phyloP scores from a whole-genome alignment of 2,888 invertebrate genomes.

The Zonitis immaculata region DNA sequence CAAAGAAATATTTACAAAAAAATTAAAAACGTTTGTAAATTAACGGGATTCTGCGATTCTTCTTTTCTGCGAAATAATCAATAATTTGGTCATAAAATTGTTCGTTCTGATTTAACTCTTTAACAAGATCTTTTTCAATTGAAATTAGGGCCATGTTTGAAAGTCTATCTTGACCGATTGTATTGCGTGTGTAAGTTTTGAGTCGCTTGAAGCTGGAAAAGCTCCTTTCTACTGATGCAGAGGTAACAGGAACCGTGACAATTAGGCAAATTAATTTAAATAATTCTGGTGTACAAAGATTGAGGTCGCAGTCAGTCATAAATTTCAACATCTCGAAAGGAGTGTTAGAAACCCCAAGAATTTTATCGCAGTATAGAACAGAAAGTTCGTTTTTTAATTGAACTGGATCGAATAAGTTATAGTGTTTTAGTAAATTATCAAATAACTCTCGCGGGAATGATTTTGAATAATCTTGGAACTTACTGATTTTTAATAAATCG shows the following conservation, averaged over 20 bases:
- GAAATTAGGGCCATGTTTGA: slow-evolving; percentile 2
- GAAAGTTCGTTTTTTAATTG: not conserved
- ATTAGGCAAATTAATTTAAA: slow-evolving; percentile 6
- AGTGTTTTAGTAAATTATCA: not conserved
- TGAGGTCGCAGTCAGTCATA: slow-evolving; percentile 1
- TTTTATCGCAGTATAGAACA: not conserved
- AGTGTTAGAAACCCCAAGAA: not conserved
- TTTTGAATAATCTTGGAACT: not conserved
- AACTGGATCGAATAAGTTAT: not conserved
- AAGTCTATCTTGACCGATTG: slow-evolving; percentile 4
- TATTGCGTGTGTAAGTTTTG: slow-evolving; percentile 2
- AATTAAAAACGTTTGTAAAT: too few species aligned
- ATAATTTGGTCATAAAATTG: too few species aligned
- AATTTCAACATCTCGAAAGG: slow-evolving; percentile 5
- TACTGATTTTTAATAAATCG: not conserved
- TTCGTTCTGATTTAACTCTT: too few species aligned
- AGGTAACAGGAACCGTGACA: slow-evolving; percentile 7
- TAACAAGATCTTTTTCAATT: not conserved
- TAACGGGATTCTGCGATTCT: too few species aligned
- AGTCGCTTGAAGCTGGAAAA: slow-evolving; percentile 7
- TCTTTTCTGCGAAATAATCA: too few species aligned
- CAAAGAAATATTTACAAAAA: too few species aligned
- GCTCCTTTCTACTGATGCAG: slow-evolving; percentile 9
- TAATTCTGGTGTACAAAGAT: slow-evolving; percentile 5
- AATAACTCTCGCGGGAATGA: not conserved